These are phyloP conservation scores for Carassius gibelio DNA, from an alignment of 2,113 vertebrate species.

Conservation along the genomic window DNA sequence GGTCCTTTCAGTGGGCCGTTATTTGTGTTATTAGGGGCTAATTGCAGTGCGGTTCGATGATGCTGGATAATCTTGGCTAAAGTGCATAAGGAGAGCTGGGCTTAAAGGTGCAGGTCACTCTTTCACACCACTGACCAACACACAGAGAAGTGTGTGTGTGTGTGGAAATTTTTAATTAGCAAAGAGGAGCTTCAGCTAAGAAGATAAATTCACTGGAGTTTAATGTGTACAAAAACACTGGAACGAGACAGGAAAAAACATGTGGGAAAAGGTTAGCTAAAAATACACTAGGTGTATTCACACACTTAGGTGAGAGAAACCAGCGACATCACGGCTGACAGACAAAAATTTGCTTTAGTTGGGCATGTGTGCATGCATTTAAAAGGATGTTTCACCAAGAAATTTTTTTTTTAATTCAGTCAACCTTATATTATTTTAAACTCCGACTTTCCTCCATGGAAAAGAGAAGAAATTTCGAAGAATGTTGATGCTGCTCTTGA, in stretches of 20 bases:
- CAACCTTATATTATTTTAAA: not conserved
- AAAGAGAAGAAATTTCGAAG: not conserved
- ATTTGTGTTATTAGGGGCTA: conserved; percentile 37
- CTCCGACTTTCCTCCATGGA: not conserved
- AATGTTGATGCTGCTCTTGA: not conserved
- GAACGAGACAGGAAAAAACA: not conserved
- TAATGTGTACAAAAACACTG: not conserved
- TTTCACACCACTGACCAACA: conserved; percentile 52
- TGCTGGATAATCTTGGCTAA: conserved; percentile 43
- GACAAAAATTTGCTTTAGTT: not conserved
- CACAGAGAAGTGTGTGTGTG: not conserved
- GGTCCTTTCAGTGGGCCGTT: conserved; percentile 8
- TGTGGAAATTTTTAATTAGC: conserved; percentile 49
- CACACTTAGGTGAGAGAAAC: conserved; percentile 3
- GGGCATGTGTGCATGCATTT: not conserved
- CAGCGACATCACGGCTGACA: not conserved
- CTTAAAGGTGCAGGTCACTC: conserved; percentile 52
- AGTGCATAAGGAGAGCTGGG: conserved; percentile 38
- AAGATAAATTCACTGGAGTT: conserved; percentile 4
- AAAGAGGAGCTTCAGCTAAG: conserved; percentile 32
- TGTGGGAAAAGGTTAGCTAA: not conserved
- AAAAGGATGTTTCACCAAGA: not conserved
- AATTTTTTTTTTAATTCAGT: not conserved
- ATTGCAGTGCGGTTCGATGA: conserved; percentile 42
- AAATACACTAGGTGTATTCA: conserved; percentile 19